Evolutionary conservation across 2,888 invertebrate genomes (phyloP), one percentile per base, ranked within the genome.

Genomic region (Mythimna vitellina): DNA sequence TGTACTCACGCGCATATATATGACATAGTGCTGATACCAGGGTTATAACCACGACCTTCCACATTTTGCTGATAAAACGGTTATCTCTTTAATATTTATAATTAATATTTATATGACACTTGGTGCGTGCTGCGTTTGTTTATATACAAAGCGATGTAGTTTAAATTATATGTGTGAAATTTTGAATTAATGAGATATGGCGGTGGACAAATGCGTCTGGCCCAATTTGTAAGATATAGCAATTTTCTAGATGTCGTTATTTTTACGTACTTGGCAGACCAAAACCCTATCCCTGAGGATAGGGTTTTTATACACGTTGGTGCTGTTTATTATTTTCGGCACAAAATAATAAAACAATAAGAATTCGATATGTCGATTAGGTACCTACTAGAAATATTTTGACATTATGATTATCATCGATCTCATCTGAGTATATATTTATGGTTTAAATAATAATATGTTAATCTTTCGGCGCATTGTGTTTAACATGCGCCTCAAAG

Each of bases 1-100:
- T 46, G 53, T 84, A 86, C 89, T 88, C 70, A 86, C 89, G 65
- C 65, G 89, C 82, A 25, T 80, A 68, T 29, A 76, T 70, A 60
- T 72, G 69, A 78, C 69, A 73, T 63, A 85, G 67, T 51, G 74
- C 70, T 62, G 80, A 81, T 70, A 87, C 65, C 66, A 85, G 68
- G 29, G 70, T 68, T 82, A 89, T 80, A 60, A 56, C 76, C 67
- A 74, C 65, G 74, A 85, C 73, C 77, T 86, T 87, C 83, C 80
- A 82, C 87, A 89, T 89, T 75, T 68, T 75, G 29, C 35, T 38
- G 70, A 77, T 73, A 80, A 66, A 61, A 70, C n/a, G 81, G 86
- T 79, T 84, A 86, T 80, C 85, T 51, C 8, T n/a, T 51, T 51
- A 61, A 53, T 53, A 69, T 69, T 46, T 64, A 60, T 71, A 71